These are phyloP conservation scores for Felis chaus DNA, from an alignment of 2,113 vertebrate genomes.

Conservation along the genomic window DNA sequence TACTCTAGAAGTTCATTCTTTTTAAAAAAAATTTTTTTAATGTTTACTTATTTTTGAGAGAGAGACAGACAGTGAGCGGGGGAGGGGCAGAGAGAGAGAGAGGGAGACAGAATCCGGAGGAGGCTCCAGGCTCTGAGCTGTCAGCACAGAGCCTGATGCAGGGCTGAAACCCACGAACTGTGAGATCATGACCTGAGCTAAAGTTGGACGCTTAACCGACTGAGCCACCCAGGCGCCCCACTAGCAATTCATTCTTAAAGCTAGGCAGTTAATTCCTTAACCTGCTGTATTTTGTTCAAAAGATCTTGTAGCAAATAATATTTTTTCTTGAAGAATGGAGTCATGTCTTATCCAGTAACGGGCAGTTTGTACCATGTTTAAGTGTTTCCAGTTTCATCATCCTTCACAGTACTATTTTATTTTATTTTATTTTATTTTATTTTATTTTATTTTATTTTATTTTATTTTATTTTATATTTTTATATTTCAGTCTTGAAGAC, in stretches of 20 bases:
- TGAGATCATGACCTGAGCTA: too few relatives aligned
- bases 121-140: too few relatives aligned
- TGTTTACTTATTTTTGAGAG: too few relatives aligned
- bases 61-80: too few relatives aligned
- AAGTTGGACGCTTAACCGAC: too few relatives aligned
- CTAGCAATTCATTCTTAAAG: neutral
- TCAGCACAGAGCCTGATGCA: too few relatives aligned
- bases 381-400: neutral
- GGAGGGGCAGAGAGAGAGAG: too few relatives aligned
- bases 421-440: neutral
- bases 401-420: neutral
- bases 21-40: too few relatives aligned
- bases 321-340: neutral
- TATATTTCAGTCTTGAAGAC: slow-evolving; percentile 34
- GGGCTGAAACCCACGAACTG: too few relatives aligned
- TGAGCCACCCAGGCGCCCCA: too few relatives aligned
- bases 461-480: neutral
- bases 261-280: neutral
- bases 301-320: neutral
- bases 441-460: neutral
- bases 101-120: too few relatives aligned
- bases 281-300: neutral
- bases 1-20: neutral
- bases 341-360: neutral
- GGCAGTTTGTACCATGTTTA: neutral